These are phyloP conservation scores for Lycia hirtaria DNA, from an alignment of 2,888 invertebrate genomes.

Conservation along the genomic window DNA sequence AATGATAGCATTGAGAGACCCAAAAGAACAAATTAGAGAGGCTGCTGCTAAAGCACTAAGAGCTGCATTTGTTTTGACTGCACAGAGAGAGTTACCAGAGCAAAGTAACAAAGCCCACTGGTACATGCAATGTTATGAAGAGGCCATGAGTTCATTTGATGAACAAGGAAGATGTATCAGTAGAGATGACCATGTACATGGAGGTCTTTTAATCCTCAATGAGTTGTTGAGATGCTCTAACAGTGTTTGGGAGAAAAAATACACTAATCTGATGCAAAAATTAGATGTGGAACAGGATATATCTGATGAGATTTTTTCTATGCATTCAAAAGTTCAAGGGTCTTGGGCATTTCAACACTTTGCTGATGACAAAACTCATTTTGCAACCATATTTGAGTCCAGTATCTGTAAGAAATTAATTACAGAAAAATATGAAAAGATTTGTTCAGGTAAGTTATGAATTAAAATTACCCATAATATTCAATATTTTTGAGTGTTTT, in stretches of 20 bases:
- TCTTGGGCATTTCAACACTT: slow-evolving; percentile 63
- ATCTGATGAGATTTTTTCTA: slow-evolving; percentile 80
- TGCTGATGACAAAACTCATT: slow-evolving; percentile 66
- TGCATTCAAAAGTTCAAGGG: slow-evolving; percentile 78
- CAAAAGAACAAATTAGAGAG: slow-evolving; percentile 95
- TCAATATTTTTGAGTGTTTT: not conserved
- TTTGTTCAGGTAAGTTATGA: slow-evolving; percentile 86
- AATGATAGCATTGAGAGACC: slow-evolving; percentile 95
- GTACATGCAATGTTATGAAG: slow-evolving; percentile 97
- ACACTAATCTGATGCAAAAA: slow-evolving; percentile 89
- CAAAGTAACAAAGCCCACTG: slow-evolving; percentile 94
- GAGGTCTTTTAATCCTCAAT: slow-evolving; percentile 95
- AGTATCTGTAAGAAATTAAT: slow-evolving; percentile 93
- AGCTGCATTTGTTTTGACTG: slow-evolving; percentile 96
- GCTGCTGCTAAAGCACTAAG: slow-evolving; percentile 96
- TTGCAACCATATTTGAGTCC: slow-evolving; percentile 88
- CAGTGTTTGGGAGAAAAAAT: slow-evolving; percentile 93
- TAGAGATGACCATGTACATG: slow-evolving; percentile 96
- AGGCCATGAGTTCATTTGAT: slow-evolving; percentile 92
- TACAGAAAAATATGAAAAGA: slow-evolving; percentile 92
- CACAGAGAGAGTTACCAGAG: slow-evolving; percentile 96
- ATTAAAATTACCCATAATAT: too few relatives aligned
- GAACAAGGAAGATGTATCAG: slow-evolving; percentile 88
- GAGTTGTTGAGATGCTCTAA: slow-evolving; percentile 97
- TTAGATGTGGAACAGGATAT: slow-evolving; percentile 77